A percentile compares a stretch with the other conserved stretches of the same genome.
Evolutionary conservation across 2,888 invertebrate genomes (phyloP).

Genomic region (Dioctria linearis): DNA sequence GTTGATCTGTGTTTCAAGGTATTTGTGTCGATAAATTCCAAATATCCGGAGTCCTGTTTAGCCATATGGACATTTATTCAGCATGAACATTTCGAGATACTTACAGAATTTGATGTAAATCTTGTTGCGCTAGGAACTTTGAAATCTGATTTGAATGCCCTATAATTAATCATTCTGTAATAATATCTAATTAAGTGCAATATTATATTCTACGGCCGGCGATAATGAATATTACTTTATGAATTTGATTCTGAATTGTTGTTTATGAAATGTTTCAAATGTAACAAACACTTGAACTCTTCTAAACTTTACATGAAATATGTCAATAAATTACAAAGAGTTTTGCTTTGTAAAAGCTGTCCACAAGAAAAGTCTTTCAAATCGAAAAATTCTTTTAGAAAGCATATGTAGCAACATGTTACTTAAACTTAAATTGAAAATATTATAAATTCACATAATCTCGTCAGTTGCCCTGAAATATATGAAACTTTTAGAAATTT

Average conservation of each 20-base stretch:
- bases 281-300: conserved; percentile 6
- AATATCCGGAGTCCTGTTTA: no score
- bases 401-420: conserved; percentile 7
- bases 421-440: neutral
- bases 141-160: neutral
- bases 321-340: neutral
- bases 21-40: no score
- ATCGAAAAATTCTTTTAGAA: conserved; percentile 24
- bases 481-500: neutral
- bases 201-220: neutral
- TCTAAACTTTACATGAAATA: neutral
- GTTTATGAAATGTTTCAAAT: conserved; percentile 15
- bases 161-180: neutral
- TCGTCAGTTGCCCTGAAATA: neutral
- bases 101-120: no score
- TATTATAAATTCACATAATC: neutral
- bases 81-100: no score
- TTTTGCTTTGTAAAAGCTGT: conserved; percentile 25
- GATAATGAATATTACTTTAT: neutral
- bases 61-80: no score
- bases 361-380: conserved; percentile 13
- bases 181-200: neutral
- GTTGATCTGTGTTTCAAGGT: no score
- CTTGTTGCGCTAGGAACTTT: neutral
- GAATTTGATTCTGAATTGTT: neutral